Base-by-base conservation (phyloP, 2,113 vertebrate species). In the Synodontis membranacea region DNA sequence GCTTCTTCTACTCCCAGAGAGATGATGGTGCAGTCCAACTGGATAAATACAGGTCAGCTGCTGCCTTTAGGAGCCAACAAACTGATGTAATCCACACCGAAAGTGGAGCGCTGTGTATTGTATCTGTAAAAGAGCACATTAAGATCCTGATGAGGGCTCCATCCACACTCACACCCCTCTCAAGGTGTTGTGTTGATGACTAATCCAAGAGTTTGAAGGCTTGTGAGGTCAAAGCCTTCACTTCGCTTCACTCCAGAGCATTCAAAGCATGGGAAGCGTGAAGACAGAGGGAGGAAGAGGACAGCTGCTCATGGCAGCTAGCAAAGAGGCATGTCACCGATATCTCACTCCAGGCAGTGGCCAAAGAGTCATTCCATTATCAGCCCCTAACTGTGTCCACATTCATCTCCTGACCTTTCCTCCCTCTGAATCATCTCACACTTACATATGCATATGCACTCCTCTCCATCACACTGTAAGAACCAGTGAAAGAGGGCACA, bases 21-120 rank as follows among this genome's bases (percentile, higher is more conserved):
- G 74, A 75, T 85, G 46, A 52, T 82, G n/a, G 79, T 78, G 46
- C 70, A 85, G 46, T 42, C 56, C 54, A 84, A 58, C 34, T 84
- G 66, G 31, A 81, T 37, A 48, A 89, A 39, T 52, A 58, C 82
- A 78, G 83, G 78, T 52, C 89, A 92, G 91, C 91, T 91, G 89
- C 50, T 88, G 88, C 68, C 68, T 84, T 86, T 37, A 75, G n/a
- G 80, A 84, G 28, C 84, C 83, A 90, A 82, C 60, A 44, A 83
- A 86, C 85, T 91, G 83, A 91, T 75, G 78, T 90, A 91, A 89
- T 89, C 68, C 86, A 87, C 81, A 87, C 86, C 84, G 89, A 90
- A 56, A 85, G 79, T 80, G 68, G 48, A 54, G n/a, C 82, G 75
- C 64, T 87, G 84, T 68, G 72, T 88, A 50, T 70, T 76, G 23